Evolutionary conservation across 2,888 invertebrate species (phyloP).

Genomic region (Pyralis farinalis): DNA sequence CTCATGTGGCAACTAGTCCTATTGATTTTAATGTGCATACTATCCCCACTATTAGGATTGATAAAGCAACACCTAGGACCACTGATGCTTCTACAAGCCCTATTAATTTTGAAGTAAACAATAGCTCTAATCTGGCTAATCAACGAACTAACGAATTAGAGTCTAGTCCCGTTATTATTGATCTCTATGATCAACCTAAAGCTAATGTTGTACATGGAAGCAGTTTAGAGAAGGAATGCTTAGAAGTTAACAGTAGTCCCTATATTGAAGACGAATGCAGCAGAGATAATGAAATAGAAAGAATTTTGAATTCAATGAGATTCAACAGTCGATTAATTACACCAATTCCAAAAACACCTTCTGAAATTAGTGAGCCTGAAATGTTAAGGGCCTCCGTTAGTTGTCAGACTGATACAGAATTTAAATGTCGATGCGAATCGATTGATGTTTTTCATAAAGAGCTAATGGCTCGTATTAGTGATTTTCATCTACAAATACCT

Average conservation of each 20-base stretch:
- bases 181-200: conserved; percentile 3
- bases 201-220: neutral
- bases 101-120: conserved; percentile 7
- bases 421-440: neutral
- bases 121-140: neutral
- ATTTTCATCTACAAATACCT: neutral
- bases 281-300: conserved; percentile 51
- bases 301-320: conserved; percentile 51
- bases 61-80: neutral
- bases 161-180: neutral
- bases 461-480: conserved; percentile 27
- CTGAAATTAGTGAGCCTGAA: conserved; percentile 17
- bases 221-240: conserved; percentile 28
- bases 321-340: conserved; percentile 39
- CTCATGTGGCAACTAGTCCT: conserved; percentile 27
- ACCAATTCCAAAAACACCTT: conserved; percentile 53
- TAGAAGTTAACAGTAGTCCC: conserved; percentile 44
- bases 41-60: conserved; percentile 17
- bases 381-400: conserved; percentile 2
- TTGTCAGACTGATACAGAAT: conserved; percentile 1
- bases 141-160: neutral
- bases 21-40: conserved; percentile 8
- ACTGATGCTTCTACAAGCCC: conserved; percentile 16
- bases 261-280: conserved; percentile 27
- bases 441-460: neutral